phyloP scores from a whole-genome alignment of 2,888 invertebrate genomes.

The Caenorhabditis virilis region DNA sequence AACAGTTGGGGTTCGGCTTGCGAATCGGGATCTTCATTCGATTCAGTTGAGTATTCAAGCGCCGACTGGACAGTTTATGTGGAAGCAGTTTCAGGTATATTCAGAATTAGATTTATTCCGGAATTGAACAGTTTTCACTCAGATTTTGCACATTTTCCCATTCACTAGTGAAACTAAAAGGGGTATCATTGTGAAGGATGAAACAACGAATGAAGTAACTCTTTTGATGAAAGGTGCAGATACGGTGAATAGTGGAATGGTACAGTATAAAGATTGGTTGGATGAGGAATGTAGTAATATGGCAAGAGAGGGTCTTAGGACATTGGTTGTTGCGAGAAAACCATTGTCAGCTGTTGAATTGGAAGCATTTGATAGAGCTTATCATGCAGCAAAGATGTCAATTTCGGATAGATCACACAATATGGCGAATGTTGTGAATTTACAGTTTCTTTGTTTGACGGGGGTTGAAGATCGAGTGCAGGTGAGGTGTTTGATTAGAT shows the following conservation, averaged over 20 bases:
- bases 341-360: slow-evolving; percentile 73
- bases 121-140: too few relatives aligned
- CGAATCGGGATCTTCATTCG: slow-evolving; percentile 73
- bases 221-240: slow-evolving; percentile 98
- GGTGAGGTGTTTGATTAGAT: too few relatives aligned
- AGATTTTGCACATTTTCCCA: slow-evolving; percentile 77
- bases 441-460: slow-evolving; percentile 78
- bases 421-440: slow-evolving; percentile 81
- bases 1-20: slow-evolving; percentile 76
- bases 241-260: slow-evolving; percentile 86
- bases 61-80: slow-evolving; percentile 69
- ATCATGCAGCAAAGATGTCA: slow-evolving; percentile 73
- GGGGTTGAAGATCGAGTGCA: slow-evolving; percentile 79
- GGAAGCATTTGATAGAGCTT: slow-evolving; percentile 75
- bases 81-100: slow-evolving; percentile 43
- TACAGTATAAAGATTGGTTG: slow-evolving; percentile 93
- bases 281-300: slow-evolving; percentile 90
- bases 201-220: slow-evolving; percentile 81
- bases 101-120: too few relatives aligned
- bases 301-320: slow-evolving; percentile 77
- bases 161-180: slow-evolving; percentile 80
- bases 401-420: slow-evolving; percentile 83
- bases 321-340: slow-evolving; percentile 38
- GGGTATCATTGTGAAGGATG: slow-evolving; percentile 81
- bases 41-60: slow-evolving; percentile 72